phyloP scores from a whole-genome alignment of 2,888 invertebrate species.

The Drosophila lacicola region DNA sequence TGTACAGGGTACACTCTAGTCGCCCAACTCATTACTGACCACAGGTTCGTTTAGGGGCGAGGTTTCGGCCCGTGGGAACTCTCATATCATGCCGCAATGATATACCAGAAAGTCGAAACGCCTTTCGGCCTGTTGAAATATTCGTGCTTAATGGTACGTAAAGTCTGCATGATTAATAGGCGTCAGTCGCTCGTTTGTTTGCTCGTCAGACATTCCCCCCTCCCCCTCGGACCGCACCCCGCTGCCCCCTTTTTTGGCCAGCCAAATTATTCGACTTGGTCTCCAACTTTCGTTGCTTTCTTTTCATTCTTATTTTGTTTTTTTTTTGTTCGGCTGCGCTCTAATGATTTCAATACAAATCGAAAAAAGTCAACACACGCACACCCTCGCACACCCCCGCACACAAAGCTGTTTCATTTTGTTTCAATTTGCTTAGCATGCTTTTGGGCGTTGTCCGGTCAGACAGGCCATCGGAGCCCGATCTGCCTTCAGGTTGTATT shows the following conservation, averaged over 20 bases:
- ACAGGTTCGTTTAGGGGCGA: conserved; percentile 1
- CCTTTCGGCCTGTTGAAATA: conserved; percentile 54
- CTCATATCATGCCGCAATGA: conserved; percentile 51
- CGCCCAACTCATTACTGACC: conserved; percentile 8
- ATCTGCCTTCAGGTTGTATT: conserved; percentile 9
- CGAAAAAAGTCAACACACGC: conserved; percentile 58
- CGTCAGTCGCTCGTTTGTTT: conserved; percentile 74
- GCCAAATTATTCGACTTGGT: conserved; percentile 1
- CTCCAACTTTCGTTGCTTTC: conserved; percentile 10
- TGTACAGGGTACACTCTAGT: conserved; percentile 17
- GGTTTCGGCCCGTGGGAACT: conserved; percentile 24
- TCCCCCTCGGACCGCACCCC: too few relatives aligned
- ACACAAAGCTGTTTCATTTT: conserved; percentile 56
- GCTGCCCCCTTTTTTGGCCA: too few relatives aligned
- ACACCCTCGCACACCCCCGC: conserved; percentile 19
- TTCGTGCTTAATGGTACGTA: conserved; percentile 77
- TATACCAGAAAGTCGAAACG: conserved; percentile 51
- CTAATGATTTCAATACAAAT: conserved; percentile 76
- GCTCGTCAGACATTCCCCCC: conserved; percentile 67
- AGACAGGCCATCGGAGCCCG: conserved; percentile 17
- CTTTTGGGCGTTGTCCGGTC: conserved; percentile 66
- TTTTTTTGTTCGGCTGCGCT: conserved; percentile 51
- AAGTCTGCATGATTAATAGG: conserved; percentile 80
- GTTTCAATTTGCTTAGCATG: conserved; percentile 74
- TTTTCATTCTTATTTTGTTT: neutral